Conservation (phyloP, 2,113 vertebrate genomes). For the Syrrhaptes paradoxus region DNA sequence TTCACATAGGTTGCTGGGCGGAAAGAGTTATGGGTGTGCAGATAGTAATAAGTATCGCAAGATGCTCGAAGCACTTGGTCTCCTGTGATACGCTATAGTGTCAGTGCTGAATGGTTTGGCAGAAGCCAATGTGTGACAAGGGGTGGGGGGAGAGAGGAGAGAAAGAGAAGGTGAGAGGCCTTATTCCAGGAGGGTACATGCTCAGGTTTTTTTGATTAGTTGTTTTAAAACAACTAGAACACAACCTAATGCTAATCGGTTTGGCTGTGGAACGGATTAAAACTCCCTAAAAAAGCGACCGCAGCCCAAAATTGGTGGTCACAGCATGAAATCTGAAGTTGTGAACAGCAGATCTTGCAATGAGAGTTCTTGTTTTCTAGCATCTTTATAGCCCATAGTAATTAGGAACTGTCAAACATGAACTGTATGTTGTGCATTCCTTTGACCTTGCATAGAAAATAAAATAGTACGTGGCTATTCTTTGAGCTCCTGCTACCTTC, state of each 20-base stretch:
- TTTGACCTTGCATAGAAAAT: constrained; percentile 35
- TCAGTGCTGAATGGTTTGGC: constrained; percentile 56
- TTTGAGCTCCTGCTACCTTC: background rate
- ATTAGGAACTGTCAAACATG: constrained; percentile 6
- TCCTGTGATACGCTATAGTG: background rate
- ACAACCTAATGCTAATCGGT: background rate
- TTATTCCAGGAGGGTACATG: background rate
- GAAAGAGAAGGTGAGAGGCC: constrained; percentile 24
- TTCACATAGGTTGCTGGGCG: background rate
- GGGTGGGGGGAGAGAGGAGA: background rate
- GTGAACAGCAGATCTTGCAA: background rate
- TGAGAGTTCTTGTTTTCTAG: background rate
- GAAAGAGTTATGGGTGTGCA: constrained; percentile 55
- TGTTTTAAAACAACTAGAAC: background rate
- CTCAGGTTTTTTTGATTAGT: background rate
- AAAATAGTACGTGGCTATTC: background rate
- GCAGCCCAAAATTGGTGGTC: background rate
- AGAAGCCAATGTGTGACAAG: constrained; percentile 39
- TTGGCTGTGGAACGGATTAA: background rate
- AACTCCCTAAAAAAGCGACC: background rate
- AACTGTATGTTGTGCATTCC: background rate
- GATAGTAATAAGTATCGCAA: constrained; percentile 58
- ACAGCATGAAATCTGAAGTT: constrained; percentile 14
- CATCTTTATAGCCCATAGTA: background rate
- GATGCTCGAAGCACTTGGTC: constrained; percentile 51